Conservation (phyloP, 2,113 vertebrate species). For the Siniperca knerii region DNA sequence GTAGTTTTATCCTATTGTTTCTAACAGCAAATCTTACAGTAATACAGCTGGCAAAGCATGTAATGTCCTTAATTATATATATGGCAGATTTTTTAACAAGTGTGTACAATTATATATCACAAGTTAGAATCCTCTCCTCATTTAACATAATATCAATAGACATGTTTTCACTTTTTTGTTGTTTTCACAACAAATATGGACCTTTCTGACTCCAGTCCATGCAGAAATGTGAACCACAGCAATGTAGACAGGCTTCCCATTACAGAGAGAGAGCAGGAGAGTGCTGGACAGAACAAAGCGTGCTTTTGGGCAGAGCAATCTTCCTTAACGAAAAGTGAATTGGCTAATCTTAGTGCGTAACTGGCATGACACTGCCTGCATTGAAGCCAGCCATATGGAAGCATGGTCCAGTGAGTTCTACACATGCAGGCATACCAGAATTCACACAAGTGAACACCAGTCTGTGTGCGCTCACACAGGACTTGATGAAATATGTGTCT, state of each 20-base stretch:
- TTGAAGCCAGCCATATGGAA: constrained; percentile 44
- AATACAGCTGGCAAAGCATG: background rate
- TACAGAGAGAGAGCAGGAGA: constrained; percentile 35
- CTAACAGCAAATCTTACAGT: background rate
- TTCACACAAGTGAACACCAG: constrained; percentile 14
- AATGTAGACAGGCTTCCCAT: constrained; percentile 17
- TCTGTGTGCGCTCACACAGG: background rate
- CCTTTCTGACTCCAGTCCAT: background rate
- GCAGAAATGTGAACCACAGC: background rate
- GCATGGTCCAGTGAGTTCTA: constrained; percentile 63
- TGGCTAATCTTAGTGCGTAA: constrained; percentile 53
- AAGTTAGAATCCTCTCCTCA: background rate
- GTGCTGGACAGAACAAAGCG: constrained; percentile 49
- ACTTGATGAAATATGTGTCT: constrained; percentile 37
- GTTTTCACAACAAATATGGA: background rate
- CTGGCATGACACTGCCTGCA: constrained; percentile 48
- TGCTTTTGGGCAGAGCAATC: constrained; percentile 43
- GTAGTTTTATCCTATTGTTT: background rate
- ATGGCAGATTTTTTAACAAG: background rate
- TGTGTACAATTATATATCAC: background rate
- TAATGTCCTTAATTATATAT: background rate
- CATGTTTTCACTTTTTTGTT: background rate
- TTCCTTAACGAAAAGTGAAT: constrained; percentile 56
- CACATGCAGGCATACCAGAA: constrained; percentile 18
- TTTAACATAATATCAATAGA: background rate